Evolutionary conservation across 1,140 invertebrate species (phyloP), one percentile per base, ranked within the genome.

Genomic region (Ostrea edulis): DNA sequence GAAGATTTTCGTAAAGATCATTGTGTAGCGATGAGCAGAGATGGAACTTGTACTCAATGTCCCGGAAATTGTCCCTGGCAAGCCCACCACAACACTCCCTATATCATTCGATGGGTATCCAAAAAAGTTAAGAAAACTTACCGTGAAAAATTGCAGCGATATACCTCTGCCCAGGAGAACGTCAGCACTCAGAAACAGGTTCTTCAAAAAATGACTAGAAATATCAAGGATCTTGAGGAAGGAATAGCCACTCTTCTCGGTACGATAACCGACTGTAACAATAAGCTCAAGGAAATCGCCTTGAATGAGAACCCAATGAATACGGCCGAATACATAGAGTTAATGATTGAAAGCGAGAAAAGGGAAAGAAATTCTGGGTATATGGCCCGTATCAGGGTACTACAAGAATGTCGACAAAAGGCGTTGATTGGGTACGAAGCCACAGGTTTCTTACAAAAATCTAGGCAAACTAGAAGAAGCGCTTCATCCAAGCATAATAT

Each of bases 51-150:
- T 29, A 88, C 20, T 8, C 11, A 52, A 55, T 90, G 89, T 65
- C 85, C 89, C 8, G 62, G 71, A 17, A 83, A 85, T 14, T 90
- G 89, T n/a, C 62, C 77, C 17, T 90, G 89, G 89, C 25, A 14
- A n/a, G n/a, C 44, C 17, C 89, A 90, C 65, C 29, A 51, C 5
- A 90, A 88, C 68, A 88, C 81, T n/a, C 65, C 81, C 8, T 90
- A 84, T 71, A 84, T 58, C 17, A 86, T 88, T 25, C 44, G 85
- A 77, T 81, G 29, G 82, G 22, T 81, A 0, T 20, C 44, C 0
- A 84, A 71, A 68, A 85, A 86, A 17, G 71, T 85, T 22, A n/a
- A 62, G 44, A 89, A 87, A 52, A 89, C 62, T 0, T 89, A 87
- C 29, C 35, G 53, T 25, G 84, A 85, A 53, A 85, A 77, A 65